Evolutionary conservation across 1,140 invertebrate genomes (phyloP), one percentile per base, ranked within the genome.

Genomic region (Ostrea edulis): DNA sequence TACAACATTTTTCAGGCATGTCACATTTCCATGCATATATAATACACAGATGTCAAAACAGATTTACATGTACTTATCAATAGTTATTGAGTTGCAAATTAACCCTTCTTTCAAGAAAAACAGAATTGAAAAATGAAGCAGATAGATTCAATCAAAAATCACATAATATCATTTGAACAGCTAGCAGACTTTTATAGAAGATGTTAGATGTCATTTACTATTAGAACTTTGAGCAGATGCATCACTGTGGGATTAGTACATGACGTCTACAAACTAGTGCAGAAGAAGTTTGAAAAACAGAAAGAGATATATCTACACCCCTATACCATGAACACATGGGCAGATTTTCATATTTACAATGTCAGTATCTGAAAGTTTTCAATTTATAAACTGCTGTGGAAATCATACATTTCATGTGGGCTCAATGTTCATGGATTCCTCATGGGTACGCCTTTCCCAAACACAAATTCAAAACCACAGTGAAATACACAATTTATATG

Each of bases 21-120:
- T 29, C 68, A 77, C 68, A 35, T 77, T 62, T 71, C 11, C 68
- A 77, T 77, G 68, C 68, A 62, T 20, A 62, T 62, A 62, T 62
- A n/a, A n/a, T 44, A 44, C 35, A 44, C 5, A 5, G 1, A 44
- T 44, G 35, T 5, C 55, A 77, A 77, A 77, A 25, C 68, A 77
- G 8, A 62, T 25, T 22, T 77, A 44, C 35, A 44, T 2, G 35
- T 77, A 77, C 68, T 77, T 29, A 77, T 77, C 68, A 77, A 77
- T 35, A 77, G 68, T 25, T 77, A 77, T 11, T 29, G 68, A 77
- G 68, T 77, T 77, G 29, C 22, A 77, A 77, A 77, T 77, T 77
- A 77, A 77, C 68, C 68, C 20, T 25, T 77, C 68, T 77, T 77
- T 77, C 4, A 35, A 77, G 68, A 77, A 77, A 77, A 77, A 77